Evolutionary conservation across 2,888 invertebrate genomes (phyloP), one percentile per base, ranked within the genome.

Genomic region (Ditula angustiorana): DNA sequence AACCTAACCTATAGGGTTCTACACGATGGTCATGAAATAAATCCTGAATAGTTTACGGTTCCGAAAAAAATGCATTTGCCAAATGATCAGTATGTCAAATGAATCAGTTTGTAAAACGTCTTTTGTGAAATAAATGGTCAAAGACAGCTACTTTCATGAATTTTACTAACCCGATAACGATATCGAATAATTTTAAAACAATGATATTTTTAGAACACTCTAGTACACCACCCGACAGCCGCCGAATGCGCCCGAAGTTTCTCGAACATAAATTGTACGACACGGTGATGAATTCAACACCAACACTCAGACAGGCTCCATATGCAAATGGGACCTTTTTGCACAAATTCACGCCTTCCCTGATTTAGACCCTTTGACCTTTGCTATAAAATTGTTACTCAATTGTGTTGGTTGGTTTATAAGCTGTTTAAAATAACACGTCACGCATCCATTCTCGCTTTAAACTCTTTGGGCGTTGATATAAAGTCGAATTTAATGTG

Each of bases 241-340:
- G 23, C 33, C 52, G 50, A 52, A 44, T n/a, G 33, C 50, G 4
- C 13, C 33, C 35, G 55, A 56, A 13, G 10, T 26, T n/a, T 7
- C 23, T 47, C 26, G 35, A 50, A 33, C 26, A 46, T 13, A 35
- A 53, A n/a, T 24, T 11, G n/a, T 7, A 13, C 16, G 47, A 57
- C 67, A 67, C 41, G 30, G 46, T 41, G 19, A 65, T 67, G 57
- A 65, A 65, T 67, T 55, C 58, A 58, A 61, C 58, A 61, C 56
- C 55, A 46, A 35, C 52, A 33, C 37, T n/a, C 24, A 24, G 53
- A 33, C 46, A n/a, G 24, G 26, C 37, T 58, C 58, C 35, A 30
- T 44, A 67, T 65, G 61, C 61, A 46, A 67, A 67, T 58, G 49
- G n/a, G 37, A 16, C 35, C 49, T 30, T 23, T 33, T 46, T 44